A percentile compares a stretch with the other conserved stretches of the same genome.
Evolutionary conservation across 2,113 vertebrate genomes (phyloP).

Genomic region (Oenanthe oenanthe): DNA sequence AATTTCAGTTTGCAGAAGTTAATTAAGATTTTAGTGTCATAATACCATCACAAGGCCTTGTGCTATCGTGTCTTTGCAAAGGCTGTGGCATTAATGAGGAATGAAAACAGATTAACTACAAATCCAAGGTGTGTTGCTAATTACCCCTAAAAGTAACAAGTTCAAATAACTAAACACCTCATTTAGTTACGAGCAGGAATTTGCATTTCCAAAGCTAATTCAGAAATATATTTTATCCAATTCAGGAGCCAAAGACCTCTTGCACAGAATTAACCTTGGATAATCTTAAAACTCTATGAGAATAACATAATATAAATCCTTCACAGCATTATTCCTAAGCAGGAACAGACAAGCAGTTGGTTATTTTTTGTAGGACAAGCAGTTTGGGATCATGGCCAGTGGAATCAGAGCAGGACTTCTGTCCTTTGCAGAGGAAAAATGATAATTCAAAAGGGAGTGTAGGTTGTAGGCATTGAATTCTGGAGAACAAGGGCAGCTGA

Average conservation of each 20-base stretch:
- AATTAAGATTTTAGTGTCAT: not conserved
- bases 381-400: not conserved
- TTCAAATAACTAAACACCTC: not conserved
- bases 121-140: not conserved
- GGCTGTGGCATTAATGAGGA: not conserved
- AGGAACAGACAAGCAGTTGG: not conserved
- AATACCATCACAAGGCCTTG: not conserved
- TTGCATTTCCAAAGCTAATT: not conserved
- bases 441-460: not conserved
- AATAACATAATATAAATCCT: not conserved
- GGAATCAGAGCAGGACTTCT: not conserved
- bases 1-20: not conserved
- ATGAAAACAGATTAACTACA: slow-evolving; percentile 14
- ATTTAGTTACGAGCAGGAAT: not conserved
- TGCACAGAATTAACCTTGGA: not conserved
- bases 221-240: not conserved
- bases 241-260: not conserved
- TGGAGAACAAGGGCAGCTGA: not conserved
- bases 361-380: not conserved
- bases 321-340: not conserved
- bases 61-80: not conserved
- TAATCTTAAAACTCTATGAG: not conserved
- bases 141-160: not conserved
- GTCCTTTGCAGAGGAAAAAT: not conserved
- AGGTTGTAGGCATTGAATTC: not conserved